Evolutionary conservation across 64 coral and sea anemone genomes (phyloP).

Genomic region (Astreopora myriophthalma): DNA sequence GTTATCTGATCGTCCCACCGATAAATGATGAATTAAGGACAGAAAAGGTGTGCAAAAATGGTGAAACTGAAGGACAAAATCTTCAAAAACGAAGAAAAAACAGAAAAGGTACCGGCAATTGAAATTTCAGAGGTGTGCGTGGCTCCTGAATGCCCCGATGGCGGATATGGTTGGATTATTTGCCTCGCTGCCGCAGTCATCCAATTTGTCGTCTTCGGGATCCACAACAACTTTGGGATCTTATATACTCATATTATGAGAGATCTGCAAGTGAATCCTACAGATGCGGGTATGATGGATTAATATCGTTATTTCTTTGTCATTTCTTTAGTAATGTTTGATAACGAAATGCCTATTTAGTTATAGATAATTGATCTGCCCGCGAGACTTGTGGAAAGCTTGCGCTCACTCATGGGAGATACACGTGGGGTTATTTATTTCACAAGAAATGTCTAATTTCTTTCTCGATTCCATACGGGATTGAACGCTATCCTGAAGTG

Average conservation of each 20-base stretch:
- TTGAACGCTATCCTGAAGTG: too few relatives aligned
- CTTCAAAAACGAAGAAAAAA: not conserved
- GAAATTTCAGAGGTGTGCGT: not conserved
- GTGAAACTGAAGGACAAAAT: not conserved
- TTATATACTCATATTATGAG: constrained; percentile 50
- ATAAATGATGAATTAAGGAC: not conserved
- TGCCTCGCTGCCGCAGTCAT: constrained; percentile 25
- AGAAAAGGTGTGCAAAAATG: not conserved
- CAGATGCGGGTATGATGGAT: constrained; percentile 29
- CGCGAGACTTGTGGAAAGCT: too few relatives aligned
- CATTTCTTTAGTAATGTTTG: not conserved
- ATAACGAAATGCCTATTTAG: too few relatives aligned
- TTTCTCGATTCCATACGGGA: too few relatives aligned
- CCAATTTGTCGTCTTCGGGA: constrained; percentile 45
- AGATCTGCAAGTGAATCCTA: constrained; percentile 11
- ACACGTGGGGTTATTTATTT: too few relatives aligned
- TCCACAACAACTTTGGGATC: constrained; percentile 54
- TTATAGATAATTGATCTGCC: not conserved
- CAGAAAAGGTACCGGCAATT: not conserved
- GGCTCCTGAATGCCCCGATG: constrained; percentile 31
- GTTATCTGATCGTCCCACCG: not conserved
- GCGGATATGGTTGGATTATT: constrained; percentile 54
- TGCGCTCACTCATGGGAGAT: too few relatives aligned
- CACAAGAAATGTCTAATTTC: too few relatives aligned
- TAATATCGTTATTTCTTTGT: not conserved